phyloP scores from a whole-genome alignment of 2,113 vertebrate genomes.

The Oplegnathus fasciatus region DNA sequence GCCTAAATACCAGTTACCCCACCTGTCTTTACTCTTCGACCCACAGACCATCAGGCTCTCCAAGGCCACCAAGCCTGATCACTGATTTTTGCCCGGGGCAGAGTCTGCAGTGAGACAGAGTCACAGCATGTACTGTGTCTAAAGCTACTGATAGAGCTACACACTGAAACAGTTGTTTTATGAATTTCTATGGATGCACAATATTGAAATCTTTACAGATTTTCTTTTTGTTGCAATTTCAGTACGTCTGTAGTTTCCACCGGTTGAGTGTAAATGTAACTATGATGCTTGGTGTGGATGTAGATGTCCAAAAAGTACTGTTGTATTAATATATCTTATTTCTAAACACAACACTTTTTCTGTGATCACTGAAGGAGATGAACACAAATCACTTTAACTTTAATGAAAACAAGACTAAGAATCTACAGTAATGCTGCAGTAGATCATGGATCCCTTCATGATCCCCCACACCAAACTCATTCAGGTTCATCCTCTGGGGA shows the following conservation, averaged over 20 bases:
- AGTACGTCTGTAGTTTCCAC: not conserved
- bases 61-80: constrained; percentile 23
- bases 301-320: too few species aligned
- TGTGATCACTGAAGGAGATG: not conserved
- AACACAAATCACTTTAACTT: not conserved
- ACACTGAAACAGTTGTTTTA: not conserved
- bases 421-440: too few species aligned
- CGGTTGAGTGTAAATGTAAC: not conserved
- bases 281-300: too few species aligned
- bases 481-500: too few species aligned
- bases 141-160: not conserved
- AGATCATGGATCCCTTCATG: too few species aligned
- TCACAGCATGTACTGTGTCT: not conserved
- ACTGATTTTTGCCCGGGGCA: constrained; percentile 9
- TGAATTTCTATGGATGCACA: not conserved
- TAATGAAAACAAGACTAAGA: too few species aligned
- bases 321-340: too few species aligned
- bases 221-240: not conserved
- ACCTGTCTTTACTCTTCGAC: constrained; percentile 67
- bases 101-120: constrained; percentile 20
- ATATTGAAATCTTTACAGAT: not conserved
- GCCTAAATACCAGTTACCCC: constrained; percentile 67
- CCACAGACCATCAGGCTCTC: constrained; percentile 19
- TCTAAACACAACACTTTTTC: too few species aligned
- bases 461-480: too few species aligned